phyloP scores from a whole-genome alignment of 2,888 invertebrate species.

The Tetragnatha montana region DNA sequence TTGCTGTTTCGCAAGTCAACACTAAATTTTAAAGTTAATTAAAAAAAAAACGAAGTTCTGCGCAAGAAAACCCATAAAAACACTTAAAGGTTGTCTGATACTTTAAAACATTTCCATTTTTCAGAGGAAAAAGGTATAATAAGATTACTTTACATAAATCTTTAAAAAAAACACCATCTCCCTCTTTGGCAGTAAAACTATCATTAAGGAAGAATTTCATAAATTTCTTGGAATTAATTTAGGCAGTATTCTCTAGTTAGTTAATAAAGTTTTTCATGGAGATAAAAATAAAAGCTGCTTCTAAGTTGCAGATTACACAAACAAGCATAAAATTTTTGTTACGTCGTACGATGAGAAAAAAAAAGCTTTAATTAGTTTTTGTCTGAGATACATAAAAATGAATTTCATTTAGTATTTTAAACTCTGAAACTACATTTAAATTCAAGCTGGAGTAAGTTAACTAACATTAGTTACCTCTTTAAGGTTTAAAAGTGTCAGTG shows the following conservation, averaged over 20 bases:
- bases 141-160: neutral
- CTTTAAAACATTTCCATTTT: neutral
- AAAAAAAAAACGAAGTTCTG: neutral
- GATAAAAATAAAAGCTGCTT: neutral
- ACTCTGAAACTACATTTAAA: neutral
- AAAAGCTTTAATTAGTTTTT: neutral
- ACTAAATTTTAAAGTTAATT: too few relatives aligned
- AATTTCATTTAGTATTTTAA: neutral
- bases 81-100: neutral
- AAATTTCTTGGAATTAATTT: neutral
- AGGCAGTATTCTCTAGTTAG: neutral
- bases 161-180: neutral
- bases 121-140: neutral
- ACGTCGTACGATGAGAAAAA: neutral
- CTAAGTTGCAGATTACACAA: neutral
- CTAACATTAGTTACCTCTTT: too few relatives aligned
- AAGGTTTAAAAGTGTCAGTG: too few relatives aligned
- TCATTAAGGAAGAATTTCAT: neutral
- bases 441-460: neutral
- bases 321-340: neutral
- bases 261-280: neutral
- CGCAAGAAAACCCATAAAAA: neutral
- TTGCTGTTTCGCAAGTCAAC: too few relatives aligned
- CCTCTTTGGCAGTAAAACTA: neutral
- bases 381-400: neutral